A percentile compares a stretch with the other conserved stretches of the same genome.
Conservation (phyloP, 2,797 vertebrate species). For the Meda fulgida region DNA sequence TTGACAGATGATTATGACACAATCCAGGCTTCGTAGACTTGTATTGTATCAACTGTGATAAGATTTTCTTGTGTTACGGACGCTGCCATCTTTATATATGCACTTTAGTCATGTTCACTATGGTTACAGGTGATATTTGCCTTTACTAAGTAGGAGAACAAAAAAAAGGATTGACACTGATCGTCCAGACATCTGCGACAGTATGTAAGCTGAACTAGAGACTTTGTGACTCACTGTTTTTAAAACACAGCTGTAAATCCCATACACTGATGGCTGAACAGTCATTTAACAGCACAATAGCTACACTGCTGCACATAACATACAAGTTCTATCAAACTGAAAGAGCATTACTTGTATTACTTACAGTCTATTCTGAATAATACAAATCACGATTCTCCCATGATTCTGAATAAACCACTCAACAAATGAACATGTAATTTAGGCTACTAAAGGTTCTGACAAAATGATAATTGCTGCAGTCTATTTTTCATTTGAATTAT, state of each 20-base stretch:
- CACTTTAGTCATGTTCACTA: neutral
- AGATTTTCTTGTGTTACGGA: neutral
- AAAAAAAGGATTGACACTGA: neutral
- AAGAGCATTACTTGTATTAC: neutral
- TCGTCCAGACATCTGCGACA: neutral
- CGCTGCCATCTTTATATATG: neutral
- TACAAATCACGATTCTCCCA: too few species aligned
- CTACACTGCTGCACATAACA: neutral
- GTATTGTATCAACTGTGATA: neutral
- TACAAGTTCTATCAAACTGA: neutral
- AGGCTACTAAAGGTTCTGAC: neutral
- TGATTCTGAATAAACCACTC: neutral
- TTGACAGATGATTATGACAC: neutral
- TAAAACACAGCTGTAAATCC: neutral
- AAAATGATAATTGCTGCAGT: neutral
- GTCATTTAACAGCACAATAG: conserved; percentile 16
- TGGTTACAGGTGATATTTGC: neutral
- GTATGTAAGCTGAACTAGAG: neutral
- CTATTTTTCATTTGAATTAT: too few species aligned
- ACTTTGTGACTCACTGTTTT: neutral
- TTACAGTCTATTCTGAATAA: neutral
- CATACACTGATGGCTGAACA: neutral
- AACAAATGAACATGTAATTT: neutral
- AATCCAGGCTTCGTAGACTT: neutral
- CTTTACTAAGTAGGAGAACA: neutral